A percentile compares a stretch with the other conserved stretches of the same genome.
Evolutionary conservation across 2,888 invertebrate species (phyloP).

Genomic region (Ennomos quercinarius): DNA sequence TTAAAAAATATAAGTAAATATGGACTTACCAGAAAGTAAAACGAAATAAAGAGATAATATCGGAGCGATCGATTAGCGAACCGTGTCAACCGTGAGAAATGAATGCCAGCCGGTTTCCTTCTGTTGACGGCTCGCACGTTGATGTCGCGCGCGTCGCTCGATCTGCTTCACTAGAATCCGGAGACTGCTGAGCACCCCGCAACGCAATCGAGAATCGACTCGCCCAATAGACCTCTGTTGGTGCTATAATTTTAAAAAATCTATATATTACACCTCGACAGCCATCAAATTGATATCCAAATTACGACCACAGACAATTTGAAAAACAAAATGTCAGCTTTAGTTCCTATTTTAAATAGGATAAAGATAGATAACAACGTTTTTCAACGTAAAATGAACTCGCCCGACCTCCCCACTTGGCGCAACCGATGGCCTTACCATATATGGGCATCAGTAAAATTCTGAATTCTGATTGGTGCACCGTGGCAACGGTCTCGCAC

Average conservation of each 20-base stretch:
- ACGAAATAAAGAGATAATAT: constrained; percentile 55
- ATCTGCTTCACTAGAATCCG: constrained; percentile 73
- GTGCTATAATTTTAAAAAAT: constrained; percentile 59
- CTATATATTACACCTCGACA: constrained; percentile 50
- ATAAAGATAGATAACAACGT: constrained; percentile 41
- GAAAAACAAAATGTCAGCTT: constrained; percentile 32
- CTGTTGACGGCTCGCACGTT: constrained; percentile 67
- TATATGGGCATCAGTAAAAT: constrained; percentile 93
- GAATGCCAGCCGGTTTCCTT: constrained; percentile 76
- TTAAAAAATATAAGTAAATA: constrained; percentile 7
- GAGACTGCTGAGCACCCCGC: constrained; percentile 69
- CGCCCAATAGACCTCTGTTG: constrained; percentile 69
- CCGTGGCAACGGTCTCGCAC: constrained; percentile 78
- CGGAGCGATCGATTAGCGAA: constrained; percentile 63
- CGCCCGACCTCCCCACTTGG: constrained; percentile 79
- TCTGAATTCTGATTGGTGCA: constrained; percentile 87
- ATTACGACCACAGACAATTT: constrained; percentile 51
- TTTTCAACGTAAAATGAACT: constrained; percentile 64
- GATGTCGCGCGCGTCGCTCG: constrained; percentile 71
- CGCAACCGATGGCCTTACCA: constrained; percentile 89
- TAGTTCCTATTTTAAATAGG: constrained; percentile 35
- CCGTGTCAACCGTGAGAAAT: constrained; percentile 71
- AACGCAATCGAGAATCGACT: constrained; percentile 69
- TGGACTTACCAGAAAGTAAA: constrained; percentile 61
- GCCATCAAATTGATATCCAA: constrained; percentile 58